A percentile compares a stretch with the other conserved stretches of the same genome.
These are phyloP conservation scores for Canis aureus DNA, from an alignment of 2,113 vertebrate genomes.

Conservation along the genomic window DNA sequence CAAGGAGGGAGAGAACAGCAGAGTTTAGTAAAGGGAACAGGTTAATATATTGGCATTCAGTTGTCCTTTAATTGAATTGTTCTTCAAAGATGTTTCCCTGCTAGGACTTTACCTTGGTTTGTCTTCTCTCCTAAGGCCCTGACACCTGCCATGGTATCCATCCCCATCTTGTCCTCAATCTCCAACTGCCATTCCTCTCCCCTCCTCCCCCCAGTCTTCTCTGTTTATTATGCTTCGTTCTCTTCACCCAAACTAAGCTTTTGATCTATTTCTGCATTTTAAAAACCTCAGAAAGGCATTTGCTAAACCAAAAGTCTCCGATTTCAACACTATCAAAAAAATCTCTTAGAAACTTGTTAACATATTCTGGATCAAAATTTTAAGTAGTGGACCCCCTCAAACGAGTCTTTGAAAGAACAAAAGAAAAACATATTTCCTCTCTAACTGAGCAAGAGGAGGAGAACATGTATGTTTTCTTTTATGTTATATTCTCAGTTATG, in stretches of 20 bases:
- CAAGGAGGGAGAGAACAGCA: neutral
- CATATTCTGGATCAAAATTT: neutral
- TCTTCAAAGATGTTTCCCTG: neutral
- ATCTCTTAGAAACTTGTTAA: neutral
- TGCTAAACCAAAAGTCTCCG: neutral
- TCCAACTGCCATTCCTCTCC: too few relatives aligned
- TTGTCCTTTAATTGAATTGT: neutral
- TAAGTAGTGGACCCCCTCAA: neutral
- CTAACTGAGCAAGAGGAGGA: neutral
- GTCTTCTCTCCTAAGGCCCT: neutral
- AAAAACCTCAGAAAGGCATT: neutral
- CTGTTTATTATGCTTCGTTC: neutral
- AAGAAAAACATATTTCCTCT: neutral
- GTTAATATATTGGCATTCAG: neutral
- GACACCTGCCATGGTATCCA: neutral
- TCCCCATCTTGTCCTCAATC: rapidly evolving
- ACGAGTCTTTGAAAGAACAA: neutral
- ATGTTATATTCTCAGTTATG: neutral
- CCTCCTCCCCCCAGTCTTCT: neutral
- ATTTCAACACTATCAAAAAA: neutral
- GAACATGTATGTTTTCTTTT: neutral
- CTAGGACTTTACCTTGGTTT: neutral
- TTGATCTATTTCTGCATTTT: neutral
- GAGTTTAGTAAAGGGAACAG: neutral
- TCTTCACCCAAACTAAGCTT: neutral